Percentiles rank a stretch among this genome's conserved stretches.
Conservation (phyloP, 2,797 vertebrate species). For the Acanthurus lineatus region DNA sequence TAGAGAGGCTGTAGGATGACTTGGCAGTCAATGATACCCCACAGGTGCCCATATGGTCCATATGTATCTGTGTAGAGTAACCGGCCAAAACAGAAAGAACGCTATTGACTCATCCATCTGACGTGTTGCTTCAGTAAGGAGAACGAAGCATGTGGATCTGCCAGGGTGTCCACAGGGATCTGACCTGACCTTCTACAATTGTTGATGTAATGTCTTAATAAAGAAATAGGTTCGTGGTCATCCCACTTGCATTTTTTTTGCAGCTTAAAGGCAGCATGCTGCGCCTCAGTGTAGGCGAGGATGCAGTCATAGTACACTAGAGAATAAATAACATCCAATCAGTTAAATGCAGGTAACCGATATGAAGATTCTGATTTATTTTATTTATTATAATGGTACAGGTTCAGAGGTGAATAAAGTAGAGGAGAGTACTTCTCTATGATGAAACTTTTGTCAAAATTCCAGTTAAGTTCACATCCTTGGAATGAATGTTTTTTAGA, state of each 20-base stretch:
- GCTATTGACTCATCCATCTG: slow-evolving; percentile 59
- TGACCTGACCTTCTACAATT: slow-evolving; percentile 11
- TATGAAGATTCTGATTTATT: not conserved
- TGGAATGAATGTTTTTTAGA: no score
- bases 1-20: slow-evolving; percentile 21
- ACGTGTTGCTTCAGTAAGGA: slow-evolving; percentile 32
- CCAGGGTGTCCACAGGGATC: slow-evolving; percentile 18
- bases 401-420: no score
- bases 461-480: no score
- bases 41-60: slow-evolving; percentile 72
- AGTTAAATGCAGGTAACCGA: not conserved
- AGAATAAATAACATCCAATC: not conserved
- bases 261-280: not conserved
- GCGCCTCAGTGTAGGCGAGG: not conserved
- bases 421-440: no score
- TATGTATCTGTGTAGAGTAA: slow-evolving; percentile 48
- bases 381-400: not conserved
- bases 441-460: no score
- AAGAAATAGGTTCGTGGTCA: slow-evolving; percentile 5
- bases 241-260: not conserved
- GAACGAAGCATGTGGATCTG: slow-evolving; percentile 5
- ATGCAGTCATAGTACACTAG: not conserved
- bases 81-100: slow-evolving; percentile 54
- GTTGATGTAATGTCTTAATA: slow-evolving; percentile 31
- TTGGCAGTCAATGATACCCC: slow-evolving; percentile 44